Base-by-base conservation (phyloP, 1,140 invertebrate genomes). In the Arion vulgaris region DNA sequence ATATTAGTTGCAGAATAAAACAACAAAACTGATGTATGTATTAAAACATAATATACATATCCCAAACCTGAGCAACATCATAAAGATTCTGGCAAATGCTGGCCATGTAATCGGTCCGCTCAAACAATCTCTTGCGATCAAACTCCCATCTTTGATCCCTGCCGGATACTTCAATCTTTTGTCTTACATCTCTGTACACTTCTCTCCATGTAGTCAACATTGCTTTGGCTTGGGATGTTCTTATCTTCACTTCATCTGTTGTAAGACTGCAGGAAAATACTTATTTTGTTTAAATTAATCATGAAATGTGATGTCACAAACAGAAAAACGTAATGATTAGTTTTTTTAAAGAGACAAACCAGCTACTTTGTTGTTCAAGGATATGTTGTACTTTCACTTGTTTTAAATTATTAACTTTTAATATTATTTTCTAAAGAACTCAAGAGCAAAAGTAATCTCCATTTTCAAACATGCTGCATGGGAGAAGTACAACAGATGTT, bases 81-180 rank as follows among this genome's bases (percentile, higher is more conserved):
- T 95, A 93, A 32, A 98, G 93, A 90, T 97, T 95, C 36, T 94
- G 92, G 85, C 95, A 96, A n/a, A 98, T 96, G 23, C 85, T 84
- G 23, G 94, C 94, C 85, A 97, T 95, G 88, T 98, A 97, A 88
- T 98, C 96, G 0, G 96, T 96, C 73, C 95, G 94, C 15, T 95
- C 95, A 90, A 98, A 98, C 1, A 98, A 92, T 69, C 94, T 94
- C 17, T 94, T 94, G 83, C 95, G 94, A 88, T 97, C 96, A 91
- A 98, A 98, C 91, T 98, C 97, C 97, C 97, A 98, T 26, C 97
- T 94, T 17, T 94, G 94, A 5, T 96, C 96, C 86, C 96, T 96
- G 0, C 96, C 96, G 0, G 95, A 95, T 4, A 94, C 88, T 91
- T 98, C 97, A 84, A 98, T 98, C 83, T 95, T 95, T 28, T 95